These are phyloP conservation scores for Parauchenoglanis punctatus DNA, from an alignment of 2,797 vertebrate species.

Conservation along the genomic window DNA sequence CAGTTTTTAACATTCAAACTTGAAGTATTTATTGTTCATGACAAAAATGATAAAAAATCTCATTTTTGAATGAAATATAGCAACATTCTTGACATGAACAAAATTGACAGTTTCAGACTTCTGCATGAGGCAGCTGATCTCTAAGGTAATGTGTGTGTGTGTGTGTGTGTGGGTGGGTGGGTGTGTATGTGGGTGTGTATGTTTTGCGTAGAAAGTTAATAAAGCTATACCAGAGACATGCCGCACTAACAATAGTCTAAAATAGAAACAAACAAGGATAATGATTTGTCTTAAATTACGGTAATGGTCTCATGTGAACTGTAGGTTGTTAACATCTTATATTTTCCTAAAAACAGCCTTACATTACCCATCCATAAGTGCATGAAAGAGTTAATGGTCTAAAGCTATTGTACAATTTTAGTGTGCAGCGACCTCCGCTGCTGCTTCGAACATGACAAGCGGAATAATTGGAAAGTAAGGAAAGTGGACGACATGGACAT, in stretches of 20 bases:
- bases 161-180: neutral
- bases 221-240: neutral
- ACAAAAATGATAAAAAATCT: neutral
- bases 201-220: neutral
- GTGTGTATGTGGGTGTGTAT: neutral
- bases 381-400: neutral
- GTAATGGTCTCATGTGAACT: neutral
- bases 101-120: neutral
- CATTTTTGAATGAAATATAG: neutral
- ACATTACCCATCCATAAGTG: neutral
- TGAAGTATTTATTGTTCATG: neutral
- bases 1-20: neutral
- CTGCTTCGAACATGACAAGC: conserved; percentile 4
- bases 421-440: neutral
- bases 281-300: neutral
- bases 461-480: neutral
- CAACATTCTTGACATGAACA: neutral
- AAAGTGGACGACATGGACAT: conserved; percentile 55
- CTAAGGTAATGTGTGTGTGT: neutral
- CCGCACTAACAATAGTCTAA: neutral
- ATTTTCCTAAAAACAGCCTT: neutral
- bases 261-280: neutral
- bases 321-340: neutral
- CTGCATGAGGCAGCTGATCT: neutral
- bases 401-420: neutral